A percentile compares a stretch with the other conserved stretches of the same genome.
phyloP scores from a whole-genome alignment of 2,888 invertebrate genomes.

The Petrolisthes cinctipes region DNA sequence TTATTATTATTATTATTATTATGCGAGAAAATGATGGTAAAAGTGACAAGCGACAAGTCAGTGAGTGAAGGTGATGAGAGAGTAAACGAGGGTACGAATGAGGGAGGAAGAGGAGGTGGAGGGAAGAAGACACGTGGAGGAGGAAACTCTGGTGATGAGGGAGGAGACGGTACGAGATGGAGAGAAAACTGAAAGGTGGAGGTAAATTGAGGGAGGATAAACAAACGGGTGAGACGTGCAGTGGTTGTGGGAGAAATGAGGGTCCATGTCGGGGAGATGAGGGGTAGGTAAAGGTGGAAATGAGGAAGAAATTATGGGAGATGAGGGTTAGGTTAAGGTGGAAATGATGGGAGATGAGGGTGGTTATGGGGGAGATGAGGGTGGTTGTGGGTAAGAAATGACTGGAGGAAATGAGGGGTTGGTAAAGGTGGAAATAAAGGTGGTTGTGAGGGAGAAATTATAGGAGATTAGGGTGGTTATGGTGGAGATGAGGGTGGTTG shows the following conservation, averaged over 20 bases:
- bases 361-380: background rate
- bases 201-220: no score
- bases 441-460: background rate
- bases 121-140: background rate
- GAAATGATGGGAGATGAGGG: background rate
- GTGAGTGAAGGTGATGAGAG: no score
- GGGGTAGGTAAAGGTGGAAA: background rate
- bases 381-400: background rate
- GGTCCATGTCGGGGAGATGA: background rate
- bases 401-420: slow-evolving; percentile 9
- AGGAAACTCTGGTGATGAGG: background rate
- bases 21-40: no score
- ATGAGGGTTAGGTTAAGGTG: background rate
- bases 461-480: background rate
- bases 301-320: background rate
- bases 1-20: slow-evolving; percentile 1
- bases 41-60: no score
- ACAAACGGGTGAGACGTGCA: background rate
- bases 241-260: background rate
- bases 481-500: background rate
- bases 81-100: no score
- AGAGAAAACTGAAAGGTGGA: no score
- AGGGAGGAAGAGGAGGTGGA: background rate
- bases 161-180: no score
- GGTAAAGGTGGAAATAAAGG: no score